Conservation (phyloP, 2,113 vertebrate genomes). For the Macrotis lagotis region DNA sequence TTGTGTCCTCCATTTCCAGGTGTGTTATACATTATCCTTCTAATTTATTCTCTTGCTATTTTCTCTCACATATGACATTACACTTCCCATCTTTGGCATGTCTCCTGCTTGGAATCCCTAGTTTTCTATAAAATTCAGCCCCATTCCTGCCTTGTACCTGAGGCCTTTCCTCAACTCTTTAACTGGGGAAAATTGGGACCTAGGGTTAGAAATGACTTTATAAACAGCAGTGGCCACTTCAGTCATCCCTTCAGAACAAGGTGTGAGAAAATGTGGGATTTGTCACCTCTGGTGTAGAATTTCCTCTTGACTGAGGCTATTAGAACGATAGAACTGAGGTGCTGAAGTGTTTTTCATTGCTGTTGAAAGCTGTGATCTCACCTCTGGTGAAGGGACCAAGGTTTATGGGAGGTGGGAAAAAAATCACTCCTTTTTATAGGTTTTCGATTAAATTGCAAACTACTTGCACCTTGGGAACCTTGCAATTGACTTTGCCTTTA, state of each 20-base stretch:
- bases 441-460: background rate
- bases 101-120: background rate
- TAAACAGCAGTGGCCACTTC: background rate
- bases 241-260: background rate
- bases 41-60: background rate
- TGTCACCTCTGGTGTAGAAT: background rate
- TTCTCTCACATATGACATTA: background rate
- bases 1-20: background rate
- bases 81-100: background rate
- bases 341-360: background rate
- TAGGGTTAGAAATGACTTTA: background rate
- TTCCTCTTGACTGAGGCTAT: background rate
- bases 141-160: background rate
- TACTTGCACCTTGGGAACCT: background rate
- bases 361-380: background rate
- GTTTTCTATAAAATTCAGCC: background rate
- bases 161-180: background rate
- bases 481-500: background rate
- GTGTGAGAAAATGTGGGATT: background rate
- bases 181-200: background rate
- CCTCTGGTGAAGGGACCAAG: background rate
- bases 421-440: background rate
- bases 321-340: background rate
- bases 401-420: background rate
- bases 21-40: too few relatives aligned